phyloP scores from a whole-genome alignment of 2,888 invertebrate genomes.

The Cephonodes hylas region DNA sequence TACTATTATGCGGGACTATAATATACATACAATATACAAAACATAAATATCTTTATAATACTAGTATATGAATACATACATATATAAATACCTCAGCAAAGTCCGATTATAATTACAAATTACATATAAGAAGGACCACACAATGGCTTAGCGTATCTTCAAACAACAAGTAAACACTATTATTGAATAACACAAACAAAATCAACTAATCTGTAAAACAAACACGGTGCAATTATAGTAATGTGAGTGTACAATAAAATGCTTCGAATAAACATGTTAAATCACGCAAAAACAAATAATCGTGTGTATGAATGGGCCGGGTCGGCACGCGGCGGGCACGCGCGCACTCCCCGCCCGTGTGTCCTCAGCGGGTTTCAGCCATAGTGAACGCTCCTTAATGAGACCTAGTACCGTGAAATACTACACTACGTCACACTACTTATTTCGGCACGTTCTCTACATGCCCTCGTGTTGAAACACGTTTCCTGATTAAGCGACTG shows the following conservation, averaged over 20 bases:
- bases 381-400: slow-evolving; percentile 2
- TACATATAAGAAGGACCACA: too few species aligned
- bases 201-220: slow-evolving; percentile 18
- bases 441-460: background rate
- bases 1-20: too few species aligned
- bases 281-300: slow-evolving; percentile 75
- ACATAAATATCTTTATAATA: too few species aligned
- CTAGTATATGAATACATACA: too few species aligned
- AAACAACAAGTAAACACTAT: too few species aligned
- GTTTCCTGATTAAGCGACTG: background rate
- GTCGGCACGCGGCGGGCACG: slow-evolving; percentile 50
- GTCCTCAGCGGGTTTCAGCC: background rate
- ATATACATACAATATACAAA: too few species aligned
- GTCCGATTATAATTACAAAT: background rate
- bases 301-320: slow-evolving; percentile 36
- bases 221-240: slow-evolving; percentile 15
- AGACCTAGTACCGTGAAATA: background rate
- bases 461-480: background rate
- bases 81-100: background rate
- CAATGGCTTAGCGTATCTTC: too few species aligned
- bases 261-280: slow-evolving; percentile 62
- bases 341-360: slow-evolving; percentile 22
- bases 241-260: slow-evolving; percentile 20
- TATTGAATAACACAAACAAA: background rate
- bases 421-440: background rate